A percentile compares a stretch with the other conserved stretches of the same genome.
Evolutionary conservation across 2,888 invertebrate genomes (phyloP).

Genomic region (Stenotaenia linearis): DNA sequence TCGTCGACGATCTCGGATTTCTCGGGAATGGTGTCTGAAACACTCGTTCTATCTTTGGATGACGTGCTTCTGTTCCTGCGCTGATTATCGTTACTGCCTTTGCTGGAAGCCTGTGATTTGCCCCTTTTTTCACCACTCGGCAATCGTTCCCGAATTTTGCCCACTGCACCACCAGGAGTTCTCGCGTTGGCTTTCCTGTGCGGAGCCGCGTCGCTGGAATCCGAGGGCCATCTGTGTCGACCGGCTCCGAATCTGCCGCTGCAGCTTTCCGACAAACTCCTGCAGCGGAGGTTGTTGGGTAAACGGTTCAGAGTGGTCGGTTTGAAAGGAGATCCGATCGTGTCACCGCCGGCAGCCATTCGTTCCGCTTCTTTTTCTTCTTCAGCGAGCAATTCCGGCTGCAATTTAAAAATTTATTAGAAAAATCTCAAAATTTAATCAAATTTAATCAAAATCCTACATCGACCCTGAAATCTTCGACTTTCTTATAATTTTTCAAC

Average conservation of each 20-base stretch:
- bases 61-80: neutral
- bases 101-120: too few species aligned
- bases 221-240: neutral
- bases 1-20: neutral
- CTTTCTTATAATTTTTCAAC: constrained; percentile 72
- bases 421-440: neutral
- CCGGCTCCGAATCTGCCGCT: neutral
- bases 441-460: constrained; percentile 35
- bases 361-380: constrained; percentile 13
- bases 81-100: neutral
- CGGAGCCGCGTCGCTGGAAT: neutral
- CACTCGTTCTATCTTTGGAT: neutral
- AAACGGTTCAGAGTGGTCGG: neutral
- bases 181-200: neutral
- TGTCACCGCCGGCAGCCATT: neutral
- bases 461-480: constrained; percentile 68
- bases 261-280: neutral
- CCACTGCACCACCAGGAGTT: neutral
- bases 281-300: neutral
- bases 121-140: neutral
- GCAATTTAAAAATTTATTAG: neutral
- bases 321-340: neutral
- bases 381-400: constrained; percentile 6
- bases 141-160: neutral
- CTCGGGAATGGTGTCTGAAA: neutral